phyloP scores from a whole-genome alignment of 2,113 vertebrate genomes.

The Coregonus clupeaformis region DNA sequence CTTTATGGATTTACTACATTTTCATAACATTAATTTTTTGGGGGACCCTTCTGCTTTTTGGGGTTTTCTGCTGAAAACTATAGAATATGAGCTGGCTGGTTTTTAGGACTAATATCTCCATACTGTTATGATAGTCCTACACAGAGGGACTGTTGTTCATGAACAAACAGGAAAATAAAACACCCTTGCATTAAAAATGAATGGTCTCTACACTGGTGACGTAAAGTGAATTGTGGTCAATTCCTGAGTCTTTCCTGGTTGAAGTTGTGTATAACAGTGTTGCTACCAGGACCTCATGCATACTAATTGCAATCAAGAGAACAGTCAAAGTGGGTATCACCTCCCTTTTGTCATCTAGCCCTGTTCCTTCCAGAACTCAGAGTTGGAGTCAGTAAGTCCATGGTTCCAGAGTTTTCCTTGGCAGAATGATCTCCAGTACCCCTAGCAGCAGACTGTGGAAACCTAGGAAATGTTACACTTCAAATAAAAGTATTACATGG shows the following conservation, averaged over 20 bases:
- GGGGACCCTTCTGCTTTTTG: background rate
- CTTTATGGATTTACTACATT: conserved; percentile 21
- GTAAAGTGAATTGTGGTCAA: background rate
- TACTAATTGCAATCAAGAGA: conserved; percentile 17
- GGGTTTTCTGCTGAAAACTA: background rate
- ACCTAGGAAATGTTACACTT: conserved; percentile 56
- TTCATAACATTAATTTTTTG: background rate
- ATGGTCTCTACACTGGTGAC: no score
- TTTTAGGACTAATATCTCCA: background rate
- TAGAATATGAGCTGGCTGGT: background rate
- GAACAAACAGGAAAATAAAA: background rate
- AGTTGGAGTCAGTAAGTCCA: conserved; percentile 44
- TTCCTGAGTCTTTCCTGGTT: background rate
- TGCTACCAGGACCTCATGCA: conserved; percentile 27
- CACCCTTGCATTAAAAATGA: no score
- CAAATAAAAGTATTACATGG: conserved; percentile 48
- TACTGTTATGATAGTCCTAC: background rate
- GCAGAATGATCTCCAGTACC: conserved; percentile 42
- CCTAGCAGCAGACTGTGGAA: conserved; percentile 50
- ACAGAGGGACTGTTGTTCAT: background rate
- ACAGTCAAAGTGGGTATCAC: conserved; percentile 26
- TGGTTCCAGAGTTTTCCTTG: conserved; percentile 63
- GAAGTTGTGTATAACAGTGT: background rate
- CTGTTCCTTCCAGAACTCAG: conserved; percentile 28
- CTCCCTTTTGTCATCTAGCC: background rate